Base-by-base conservation (phyloP, 2,888 invertebrate genomes). In the Mechanitis messenoides region DNA sequence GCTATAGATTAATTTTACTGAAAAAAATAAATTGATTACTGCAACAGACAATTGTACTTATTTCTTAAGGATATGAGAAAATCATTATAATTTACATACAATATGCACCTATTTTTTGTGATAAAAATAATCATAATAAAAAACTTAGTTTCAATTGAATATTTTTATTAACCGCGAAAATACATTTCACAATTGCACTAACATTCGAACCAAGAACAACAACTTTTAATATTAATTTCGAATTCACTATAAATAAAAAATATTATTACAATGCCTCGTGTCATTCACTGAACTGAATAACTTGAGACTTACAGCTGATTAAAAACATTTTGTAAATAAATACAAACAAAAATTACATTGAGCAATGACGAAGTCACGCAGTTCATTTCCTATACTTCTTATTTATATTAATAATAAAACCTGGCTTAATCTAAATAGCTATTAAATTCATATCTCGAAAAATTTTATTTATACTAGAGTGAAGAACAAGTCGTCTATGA, bases 151-250 rank as follows among this genome's bases (percentile, higher is more conserved):
- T 72, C 75, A 64, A 79, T 80, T 81, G 78, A 74, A 80, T 80
- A 81, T 81, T 82, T 85, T 87, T 86, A 84, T 82, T 85, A 76
- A 83, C 79, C 77, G 84, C 83, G 83, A 82, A 85, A 81, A 78
- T 73, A 71, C 72, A 78, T 78, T 79, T 68, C 83, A 84, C 81
- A 80, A 79, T 76, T 74, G 69, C 72, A 75, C 76, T 76, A 80
- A 79, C 77, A 80, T 78, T 74, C 74, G 74, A 75, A 76, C 74
- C 75, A 75, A 71, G 63, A 71, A 71, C 66, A 68, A 74, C 75
- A 81, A 62, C 56, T 47, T 56, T 57, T 61, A 58, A 65, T 65
- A 58, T 56, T 53, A 57, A 56, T 45, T 58, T 60, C 60, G 55
- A 60, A 56, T 59, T 55, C 11, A 58, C 55, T 61, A 56, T 58